Base-by-base conservation (phyloP, 2,888 invertebrate genomes). In the Eupithecia abbreviata region DNA sequence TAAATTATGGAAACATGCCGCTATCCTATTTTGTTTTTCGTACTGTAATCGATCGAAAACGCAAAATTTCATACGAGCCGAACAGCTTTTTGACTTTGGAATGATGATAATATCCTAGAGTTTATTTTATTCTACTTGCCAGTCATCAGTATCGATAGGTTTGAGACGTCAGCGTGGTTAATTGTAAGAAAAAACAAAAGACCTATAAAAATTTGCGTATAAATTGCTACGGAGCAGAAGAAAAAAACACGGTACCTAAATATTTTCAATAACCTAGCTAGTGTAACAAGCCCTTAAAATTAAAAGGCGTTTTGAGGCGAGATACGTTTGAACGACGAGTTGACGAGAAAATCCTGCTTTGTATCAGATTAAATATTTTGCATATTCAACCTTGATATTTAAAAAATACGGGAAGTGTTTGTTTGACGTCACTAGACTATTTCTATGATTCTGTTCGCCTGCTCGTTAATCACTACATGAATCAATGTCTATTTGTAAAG, bases 341-440 rank as follows among this genome's bases (percentile, higher is more conserved):
- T n/a, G 30, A 79, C 81, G 81, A 81, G 85, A 82, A 84, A 84
- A 76, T 79, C n/a, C 73, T 79, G 67, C 77, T 72, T 51, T 69
- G 71, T 81, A 82, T 79, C 55, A 76, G 71, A 78, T 81, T 77
- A 81, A 83, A 84, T 83, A 82, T 86, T 85, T 85, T 83, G 79
- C 81, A 83, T 84, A 77, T 47, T 78, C 13, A 73, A 83, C 87
- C 86, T 86, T 88, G 85, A 87, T 85, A 83, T 86, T 85, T 84
- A 83, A 83, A 84, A 30, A 90, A 89, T 88, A 88, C 87, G 87
- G 88, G 87, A 87, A 84, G 82, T 84, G 83, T 86, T 82, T 86
- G 86, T 89, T 90, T 92, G 92, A 93, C 93, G 93, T 92, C 92
- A 92, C 83, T 77, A 76, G 73, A 88, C 90, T 92, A 92, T 94